Conservation (phyloP, 1,140 invertebrate genomes). For the Panulirus ornatus region DNA sequence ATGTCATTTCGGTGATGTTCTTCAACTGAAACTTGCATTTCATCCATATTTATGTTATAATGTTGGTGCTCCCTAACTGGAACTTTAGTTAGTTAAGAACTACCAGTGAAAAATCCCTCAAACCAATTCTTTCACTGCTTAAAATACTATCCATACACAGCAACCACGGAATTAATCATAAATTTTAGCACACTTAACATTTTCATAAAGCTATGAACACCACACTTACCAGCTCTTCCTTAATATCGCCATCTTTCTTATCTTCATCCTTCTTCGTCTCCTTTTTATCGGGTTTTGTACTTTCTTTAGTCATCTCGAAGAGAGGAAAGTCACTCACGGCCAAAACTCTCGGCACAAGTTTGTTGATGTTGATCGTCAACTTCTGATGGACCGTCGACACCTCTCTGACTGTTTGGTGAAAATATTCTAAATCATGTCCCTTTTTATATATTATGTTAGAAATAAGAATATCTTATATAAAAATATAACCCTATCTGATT, state of each 20-base stretch:
- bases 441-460: too few species aligned
- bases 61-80: neutral
- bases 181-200: neutral
- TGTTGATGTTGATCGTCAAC: conserved; percentile 9
- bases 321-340: neutral
- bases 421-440: too few species aligned
- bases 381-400: conserved; percentile 5
- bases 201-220: too few species aligned
- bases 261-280: conserved; percentile 48
- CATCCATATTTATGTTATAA: neutral
- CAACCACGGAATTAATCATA: neutral
- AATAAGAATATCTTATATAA: too few species aligned
- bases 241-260: conserved; percentile 60
- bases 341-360: neutral
- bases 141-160: neutral
- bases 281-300: conserved; percentile 58
- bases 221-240: conserved; percentile 58
- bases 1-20: too few species aligned
- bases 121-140: neutral
- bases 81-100: neutral
- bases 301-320: conserved; percentile 57
- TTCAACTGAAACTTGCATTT: neutral
- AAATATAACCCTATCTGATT: too few species aligned
- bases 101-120: neutral
- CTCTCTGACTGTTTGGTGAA: too few species aligned